These are phyloP conservation scores for Pollenia griseotomentosa DNA, from an alignment of 2,888 invertebrate species.

Conservation along the genomic window DNA sequence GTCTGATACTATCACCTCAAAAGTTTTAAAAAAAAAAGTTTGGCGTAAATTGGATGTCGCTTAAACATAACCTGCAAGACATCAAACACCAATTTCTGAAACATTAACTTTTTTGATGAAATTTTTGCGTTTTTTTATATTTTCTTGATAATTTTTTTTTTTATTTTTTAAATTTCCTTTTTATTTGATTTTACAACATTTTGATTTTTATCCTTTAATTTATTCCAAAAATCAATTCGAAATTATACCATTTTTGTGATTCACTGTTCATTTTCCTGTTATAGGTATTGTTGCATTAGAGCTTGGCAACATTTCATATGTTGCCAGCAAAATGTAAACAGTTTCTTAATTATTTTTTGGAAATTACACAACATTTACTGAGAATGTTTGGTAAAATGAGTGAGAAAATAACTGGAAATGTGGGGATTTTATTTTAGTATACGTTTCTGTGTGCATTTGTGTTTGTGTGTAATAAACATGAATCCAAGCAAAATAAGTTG, in stretches of 20 bases:
- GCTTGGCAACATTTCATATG: conserved; percentile 8
- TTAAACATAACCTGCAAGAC: no score
- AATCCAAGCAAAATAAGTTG: conserved; percentile 48
- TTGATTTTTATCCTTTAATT: no score
- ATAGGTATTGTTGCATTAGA: neutral
- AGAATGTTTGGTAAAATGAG: neutral
- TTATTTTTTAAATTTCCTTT: neutral
- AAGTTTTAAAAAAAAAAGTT: no score
- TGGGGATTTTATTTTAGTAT: neutral
- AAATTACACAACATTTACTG: conserved; percentile 20
- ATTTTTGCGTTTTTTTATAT: no score
- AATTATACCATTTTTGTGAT: neutral
- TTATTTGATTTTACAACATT: no score
- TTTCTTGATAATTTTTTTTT: no score
- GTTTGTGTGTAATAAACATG: conserved; percentile 19
- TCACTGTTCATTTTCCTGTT: neutral
- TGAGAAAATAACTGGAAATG: conserved; percentile 46
- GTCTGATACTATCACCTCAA: no score
- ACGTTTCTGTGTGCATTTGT: neutral
- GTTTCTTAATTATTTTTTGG: neutral
- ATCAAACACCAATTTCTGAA: no score
- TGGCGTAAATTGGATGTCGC: no score
- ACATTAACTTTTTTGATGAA: no score
- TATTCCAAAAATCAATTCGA: no score
- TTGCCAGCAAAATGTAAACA: neutral